Evolutionary conservation across 2,888 invertebrate genomes (phyloP), one percentile per base, ranked within the genome.

Genomic region (Spicauda simplicius): DNA sequence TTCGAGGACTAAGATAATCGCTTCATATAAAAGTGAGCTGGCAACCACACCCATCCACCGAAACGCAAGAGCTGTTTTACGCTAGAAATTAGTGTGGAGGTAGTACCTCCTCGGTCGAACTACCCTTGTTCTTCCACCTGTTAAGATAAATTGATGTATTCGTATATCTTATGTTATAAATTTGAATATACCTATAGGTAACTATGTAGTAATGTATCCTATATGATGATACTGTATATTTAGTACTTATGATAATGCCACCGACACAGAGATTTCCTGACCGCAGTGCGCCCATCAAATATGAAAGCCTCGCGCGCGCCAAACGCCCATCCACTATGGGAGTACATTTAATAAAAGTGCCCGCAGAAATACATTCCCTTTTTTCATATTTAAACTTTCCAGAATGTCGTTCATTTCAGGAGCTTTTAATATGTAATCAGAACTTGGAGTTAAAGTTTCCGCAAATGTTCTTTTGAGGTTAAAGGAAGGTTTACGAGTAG

Each of bases 201-300:
- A 4, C 8, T 33, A 8, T 33, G 7, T 33, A 33, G 7, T 33
- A 33, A 37, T 37, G 37, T 37, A 12, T 37, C 33, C 37, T 37
- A 37, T 37, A 12, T 37, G 37, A 11, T 37, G 11, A 37, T 37
- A 37, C 37, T n/a, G 45, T n/a, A 12, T 18, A 50, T 64, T 64
- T 50, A 18, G 50, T 33, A 30, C 6, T 64, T 50, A 45, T 60
- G 48, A 60, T 59, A 59, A 57, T 64, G 20, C 33, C 11, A 11
- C 41, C 41, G 33, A 12, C 37, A 60, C 16, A 45, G 33, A 45
- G 76, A 77, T 64, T 78, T 77, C 75, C 77, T 71, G 70, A 71
- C 77, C 74, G 79, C 80, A 78, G 76, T 75, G 71, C 69, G 67
- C 72, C 72, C 75, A 81, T 83, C 81, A 82, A 84, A 82, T 81